phyloP scores from a whole-genome alignment of 2,797 vertebrate species.

The Girardinus metallicus region DNA sequence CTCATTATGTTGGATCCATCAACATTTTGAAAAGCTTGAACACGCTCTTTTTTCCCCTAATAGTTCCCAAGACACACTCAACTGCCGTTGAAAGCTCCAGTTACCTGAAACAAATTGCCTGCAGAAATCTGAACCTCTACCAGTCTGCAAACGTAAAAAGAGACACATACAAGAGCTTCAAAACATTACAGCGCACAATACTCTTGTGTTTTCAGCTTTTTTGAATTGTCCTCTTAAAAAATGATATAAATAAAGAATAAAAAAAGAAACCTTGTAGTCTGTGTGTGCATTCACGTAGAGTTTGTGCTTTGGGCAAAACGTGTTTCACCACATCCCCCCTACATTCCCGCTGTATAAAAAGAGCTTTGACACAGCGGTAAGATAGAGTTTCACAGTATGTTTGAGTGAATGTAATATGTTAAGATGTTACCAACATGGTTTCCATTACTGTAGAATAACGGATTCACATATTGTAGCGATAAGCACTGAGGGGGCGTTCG shows the following conservation, averaged over 20 bases:
- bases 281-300: conserved; percentile 78
- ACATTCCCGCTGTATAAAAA: conserved; percentile 77
- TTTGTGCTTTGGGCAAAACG: conserved; percentile 84
- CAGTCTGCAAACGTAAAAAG: conserved; percentile 75
- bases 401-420: conserved; percentile 83
- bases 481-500: conserved; percentile 79
- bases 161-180: conserved; percentile 75
- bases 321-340: conserved; percentile 74
- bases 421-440: conserved; percentile 82
- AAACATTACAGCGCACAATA: conserved; percentile 81
- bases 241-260: conserved; percentile 74
- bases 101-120: conserved; percentile 89
- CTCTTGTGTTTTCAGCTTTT: conserved; percentile 79
- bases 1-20: conserved; percentile 82
- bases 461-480: conserved; percentile 80
- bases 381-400: conserved; percentile 83
- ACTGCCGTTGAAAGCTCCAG: conserved; percentile 82
- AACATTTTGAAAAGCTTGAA: conserved; percentile 82
- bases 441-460: conserved; percentile 82
- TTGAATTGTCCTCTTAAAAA: conserved; percentile 80
- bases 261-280: conserved; percentile 82
- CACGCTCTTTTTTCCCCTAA: conserved; percentile 72
- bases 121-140: conserved; percentile 80
- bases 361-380: conserved; percentile 78
- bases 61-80: conserved; percentile 83